Evolutionary conservation across 2,113 vertebrate species (phyloP), one percentile per base, ranked within the genome.

Genomic region (Festucalex cinctus): DNA sequence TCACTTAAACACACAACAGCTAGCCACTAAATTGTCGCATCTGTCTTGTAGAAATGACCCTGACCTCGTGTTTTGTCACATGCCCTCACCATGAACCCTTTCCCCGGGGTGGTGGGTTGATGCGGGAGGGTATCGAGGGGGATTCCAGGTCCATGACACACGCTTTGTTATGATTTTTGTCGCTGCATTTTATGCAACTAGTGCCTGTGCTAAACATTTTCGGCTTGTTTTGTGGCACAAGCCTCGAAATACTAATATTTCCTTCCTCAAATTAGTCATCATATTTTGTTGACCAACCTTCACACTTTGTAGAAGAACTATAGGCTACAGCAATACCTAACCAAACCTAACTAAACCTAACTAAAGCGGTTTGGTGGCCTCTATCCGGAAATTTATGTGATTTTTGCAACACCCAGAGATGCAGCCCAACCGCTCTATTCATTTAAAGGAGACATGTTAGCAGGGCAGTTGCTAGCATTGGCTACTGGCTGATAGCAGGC

Each of bases 31-130:
- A 62, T 43, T 26, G 60, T 62, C 39, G 39, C 60, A 62, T 62
- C 37, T 62, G 39, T 39, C 24, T 22, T 24, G 60, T 62, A 39
- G 22, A 43, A 62, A 39, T 62, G 60, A 62, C 60, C 60, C 60
- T 62, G 60, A 62, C 60, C 60, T 13, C 14, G 12, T 43, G 60
- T 26, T 62, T 24, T 17, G 22, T 39, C 37, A 22, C 12, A 24
- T 62, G 60, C 22, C 60, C 60, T 43, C 22, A 6, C 39, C 6
- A 39, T 62, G 60, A 62, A 43, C 60, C 16, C 60, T 43, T 51
- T n/a, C n/a, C 54, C 39, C 60, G 4, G 19, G 14, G 12, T 46
- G 58, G 22, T 39, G 4, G 19, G 14, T 2, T 46, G 58, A 9
- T 61, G 58, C 19, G 58, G 2, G 35, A 19, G n/a, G 22, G 57